A percentile compares a stretch with the other conserved stretches of the same genome.
phyloP scores from a whole-genome alignment of 2,888 invertebrate genomes.

The Polyommatus iphigenia region DNA sequence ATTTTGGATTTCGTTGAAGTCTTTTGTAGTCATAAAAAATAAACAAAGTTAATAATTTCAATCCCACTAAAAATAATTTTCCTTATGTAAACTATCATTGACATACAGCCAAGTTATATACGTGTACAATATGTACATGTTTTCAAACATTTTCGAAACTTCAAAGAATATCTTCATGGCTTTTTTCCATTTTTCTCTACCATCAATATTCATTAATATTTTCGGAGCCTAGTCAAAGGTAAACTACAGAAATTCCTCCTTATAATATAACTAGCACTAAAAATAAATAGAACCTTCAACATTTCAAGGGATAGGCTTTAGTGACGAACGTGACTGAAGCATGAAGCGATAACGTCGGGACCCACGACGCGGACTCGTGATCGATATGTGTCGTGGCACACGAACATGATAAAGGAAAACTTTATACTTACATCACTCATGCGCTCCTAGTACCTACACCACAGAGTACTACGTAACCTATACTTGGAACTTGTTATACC shows the following conservation, averaged over 20 bases:
- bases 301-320: constrained; percentile 12
- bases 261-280: background rate
- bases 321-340: constrained; percentile 17
- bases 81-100: no score
- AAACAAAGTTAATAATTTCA: no score
- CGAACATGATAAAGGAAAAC: constrained; percentile 25
- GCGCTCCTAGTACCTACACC: background rate
- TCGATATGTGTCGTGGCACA: constrained; percentile 26
- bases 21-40: background rate
- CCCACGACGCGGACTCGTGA: constrained; percentile 24
- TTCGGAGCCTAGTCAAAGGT: no score
- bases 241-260: background rate
- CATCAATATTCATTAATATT: background rate
- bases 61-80: no score
- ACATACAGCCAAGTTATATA: no score
- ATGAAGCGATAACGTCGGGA: background rate
- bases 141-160: background rate
- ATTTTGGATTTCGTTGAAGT: background rate
- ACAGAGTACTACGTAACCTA: no score
- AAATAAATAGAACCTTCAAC: background rate
- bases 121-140: no score
- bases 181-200: background rate
- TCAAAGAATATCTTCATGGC: background rate
- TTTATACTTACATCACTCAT: constrained; percentile 10
- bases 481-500: no score